Conservation (phyloP, 2,888 invertebrate species). For the Zhuqinia jingwanae region DNA sequence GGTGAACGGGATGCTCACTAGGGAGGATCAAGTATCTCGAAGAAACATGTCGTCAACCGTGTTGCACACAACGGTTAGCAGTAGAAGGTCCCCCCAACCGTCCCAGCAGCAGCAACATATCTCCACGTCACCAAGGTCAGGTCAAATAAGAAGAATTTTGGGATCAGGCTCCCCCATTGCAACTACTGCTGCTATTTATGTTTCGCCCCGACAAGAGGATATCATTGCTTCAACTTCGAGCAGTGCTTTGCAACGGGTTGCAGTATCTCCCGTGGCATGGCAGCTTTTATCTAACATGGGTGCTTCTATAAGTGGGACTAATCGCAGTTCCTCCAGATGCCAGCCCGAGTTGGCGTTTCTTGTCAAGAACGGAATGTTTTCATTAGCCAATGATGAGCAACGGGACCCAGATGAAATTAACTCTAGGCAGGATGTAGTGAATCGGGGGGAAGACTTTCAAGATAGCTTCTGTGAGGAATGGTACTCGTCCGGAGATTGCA, state of each 20-base stretch:
- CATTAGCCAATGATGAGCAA: constrained; percentile 9
- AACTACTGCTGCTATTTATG: constrained; percentile 35
- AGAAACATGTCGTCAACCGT: constrained; percentile 73
- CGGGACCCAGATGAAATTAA: constrained; percentile 43
- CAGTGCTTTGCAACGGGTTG: constrained; percentile 19
- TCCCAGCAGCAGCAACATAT: constrained; percentile 11
- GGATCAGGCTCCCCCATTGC: constrained; percentile 8
- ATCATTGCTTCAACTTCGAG: neutral
- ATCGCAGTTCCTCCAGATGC: constrained; percentile 47
- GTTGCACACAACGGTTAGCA: constrained; percentile 63
- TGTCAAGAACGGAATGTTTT: constrained; percentile 32
- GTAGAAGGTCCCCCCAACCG: constrained; percentile 56
- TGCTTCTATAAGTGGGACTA: constrained; percentile 24
- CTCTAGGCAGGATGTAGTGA: constrained; percentile 34
- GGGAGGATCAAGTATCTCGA: constrained; percentile 68
- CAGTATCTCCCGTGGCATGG: constrained; percentile 21
- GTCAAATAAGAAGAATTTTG: constrained; percentile 36
- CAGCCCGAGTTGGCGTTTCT: constrained; percentile 68
- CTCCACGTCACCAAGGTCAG: constrained; percentile 49
- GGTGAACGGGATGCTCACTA: constrained; percentile 77
- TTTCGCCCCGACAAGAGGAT: constrained; percentile 39
- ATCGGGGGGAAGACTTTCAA: constrained; percentile 49
- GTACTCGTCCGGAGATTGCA: constrained; percentile 36
- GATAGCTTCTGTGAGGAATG: constrained; percentile 63
- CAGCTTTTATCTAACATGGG: constrained; percentile 21